Evolutionary conservation across 2,888 invertebrate species (phyloP).

Genomic region (Ichneumon xanthorius): DNA sequence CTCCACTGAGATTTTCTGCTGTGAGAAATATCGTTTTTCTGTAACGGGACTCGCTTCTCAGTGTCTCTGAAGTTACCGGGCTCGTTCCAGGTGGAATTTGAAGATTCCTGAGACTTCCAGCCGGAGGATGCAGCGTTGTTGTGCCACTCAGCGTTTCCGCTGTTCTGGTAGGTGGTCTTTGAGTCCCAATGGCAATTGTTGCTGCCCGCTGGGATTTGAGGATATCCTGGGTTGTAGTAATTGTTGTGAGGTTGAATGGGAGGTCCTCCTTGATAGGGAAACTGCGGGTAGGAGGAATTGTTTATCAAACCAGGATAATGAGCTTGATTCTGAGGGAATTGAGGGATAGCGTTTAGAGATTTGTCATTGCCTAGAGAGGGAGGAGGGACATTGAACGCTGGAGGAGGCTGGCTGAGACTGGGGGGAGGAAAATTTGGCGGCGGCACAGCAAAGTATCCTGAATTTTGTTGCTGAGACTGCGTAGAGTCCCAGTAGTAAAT

Average conservation of each 20-base stretch:
- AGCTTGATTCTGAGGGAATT: conserved; percentile 68
- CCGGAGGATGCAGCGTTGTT: conserved; percentile 25
- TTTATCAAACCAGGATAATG: conserved; percentile 68
- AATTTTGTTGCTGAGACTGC: conserved; percentile 67
- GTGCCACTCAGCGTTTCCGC: conserved; percentile 62
- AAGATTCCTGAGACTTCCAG: conserved; percentile 55
- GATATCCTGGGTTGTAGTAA: conserved; percentile 67
- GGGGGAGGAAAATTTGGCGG: conserved; percentile 78
- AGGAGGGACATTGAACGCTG: conserved; percentile 70
- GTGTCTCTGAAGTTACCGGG: background rate
- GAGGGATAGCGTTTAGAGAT: conserved; percentile 63
- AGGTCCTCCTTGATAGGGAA: conserved; percentile 68
- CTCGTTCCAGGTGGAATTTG: conserved; percentile 21
- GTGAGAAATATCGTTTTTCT: conserved; percentile 21
- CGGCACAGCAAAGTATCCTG: conserved; percentile 73
- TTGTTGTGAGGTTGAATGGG: conserved; percentile 63
- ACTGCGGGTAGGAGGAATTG: conserved; percentile 71
- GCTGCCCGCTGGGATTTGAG: conserved; percentile 66
- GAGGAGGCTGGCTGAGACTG: conserved; percentile 72
- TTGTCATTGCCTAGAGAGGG: conserved; percentile 68
- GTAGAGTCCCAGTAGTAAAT: conserved; percentile 73
- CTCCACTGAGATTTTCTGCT: conserved; percentile 61
- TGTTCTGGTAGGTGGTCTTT: conserved; percentile 59
- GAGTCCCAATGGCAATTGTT: conserved; percentile 73
- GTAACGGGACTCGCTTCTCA: conserved; percentile 21